Conservation (phyloP, 1,140 invertebrate genomes). For the Drosophila yakuba region DNA sequence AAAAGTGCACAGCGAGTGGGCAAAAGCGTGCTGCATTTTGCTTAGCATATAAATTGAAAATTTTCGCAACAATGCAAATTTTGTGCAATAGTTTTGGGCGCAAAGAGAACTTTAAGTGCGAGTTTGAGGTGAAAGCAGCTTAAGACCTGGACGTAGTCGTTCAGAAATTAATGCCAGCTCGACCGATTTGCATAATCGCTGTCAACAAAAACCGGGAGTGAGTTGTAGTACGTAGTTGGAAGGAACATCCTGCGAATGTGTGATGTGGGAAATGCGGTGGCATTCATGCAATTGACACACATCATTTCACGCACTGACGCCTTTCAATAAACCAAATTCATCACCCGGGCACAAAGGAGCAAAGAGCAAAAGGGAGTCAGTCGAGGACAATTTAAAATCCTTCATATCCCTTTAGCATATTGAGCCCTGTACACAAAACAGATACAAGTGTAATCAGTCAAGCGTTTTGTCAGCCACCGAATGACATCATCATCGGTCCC, state of each 20-base stretch:
- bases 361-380: slow-evolving; percentile 21
- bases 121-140: slow-evolving; percentile 22
- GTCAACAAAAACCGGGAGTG: slow-evolving; percentile 52
- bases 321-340: slow-evolving; percentile 85
- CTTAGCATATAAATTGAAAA: slow-evolving; percentile 74
- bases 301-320: slow-evolving; percentile 85
- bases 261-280: slow-evolving; percentile 16
- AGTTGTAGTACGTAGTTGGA: background rate
- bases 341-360: slow-evolving; percentile 53
- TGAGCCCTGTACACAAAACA: slow-evolving; percentile 66
- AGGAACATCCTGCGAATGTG: background rate
- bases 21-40: slow-evolving; percentile 20
- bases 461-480: slow-evolving; percentile 79
- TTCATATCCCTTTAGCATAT: slow-evolving; percentile 74
- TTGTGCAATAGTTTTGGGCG: slow-evolving; percentile 19
- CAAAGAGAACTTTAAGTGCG: slow-evolving; percentile 32
- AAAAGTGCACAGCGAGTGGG: slow-evolving; percentile 32
- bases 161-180: slow-evolving; percentile 57
- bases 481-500: slow-evolving; percentile 68
- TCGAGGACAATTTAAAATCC: slow-evolving; percentile 79
- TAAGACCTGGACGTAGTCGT: slow-evolving; percentile 43
- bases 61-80: slow-evolving; percentile 62
- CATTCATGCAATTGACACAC: slow-evolving; percentile 84
- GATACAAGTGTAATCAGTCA: slow-evolving; percentile 84
- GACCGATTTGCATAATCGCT: slow-evolving; percentile 78